Evolutionary conservation across 2,888 invertebrate genomes (phyloP).

Genomic region (Torymus auratus): DNA sequence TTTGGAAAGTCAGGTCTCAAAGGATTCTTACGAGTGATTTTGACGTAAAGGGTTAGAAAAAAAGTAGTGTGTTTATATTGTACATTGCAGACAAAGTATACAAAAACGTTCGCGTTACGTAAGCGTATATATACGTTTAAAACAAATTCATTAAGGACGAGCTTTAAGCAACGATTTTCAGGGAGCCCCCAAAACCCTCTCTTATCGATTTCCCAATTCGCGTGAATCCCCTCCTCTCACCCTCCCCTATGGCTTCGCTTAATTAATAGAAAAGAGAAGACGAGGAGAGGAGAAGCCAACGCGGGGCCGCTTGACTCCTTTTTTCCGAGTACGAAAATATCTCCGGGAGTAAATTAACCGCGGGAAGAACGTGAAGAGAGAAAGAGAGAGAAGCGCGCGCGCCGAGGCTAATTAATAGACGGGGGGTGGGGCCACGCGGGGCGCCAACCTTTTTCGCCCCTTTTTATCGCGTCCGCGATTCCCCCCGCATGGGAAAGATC

Average conservation of each 20-base stretch:
- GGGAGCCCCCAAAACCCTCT: slow-evolving; percentile 18
- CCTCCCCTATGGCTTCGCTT: slow-evolving; percentile 36
- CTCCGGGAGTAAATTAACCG: slow-evolving; percentile 63
- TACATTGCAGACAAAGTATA: no score
- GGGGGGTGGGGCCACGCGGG: slow-evolving; percentile 48
- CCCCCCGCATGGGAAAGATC: slow-evolving; percentile 56
- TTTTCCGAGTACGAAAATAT: slow-evolving; percentile 52
- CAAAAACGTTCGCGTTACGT: no score
- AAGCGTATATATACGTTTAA: no score
- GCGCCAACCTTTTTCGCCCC: slow-evolving; percentile 49
- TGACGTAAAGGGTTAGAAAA: no score
- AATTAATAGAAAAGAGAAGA: slow-evolving; percentile 63
- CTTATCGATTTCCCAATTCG: slow-evolving; percentile 39
- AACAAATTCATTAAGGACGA: background rate
- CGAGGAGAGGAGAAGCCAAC: background rate
- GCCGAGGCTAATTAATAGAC: slow-evolving; percentile 56
- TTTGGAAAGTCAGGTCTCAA: no score
- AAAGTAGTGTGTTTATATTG: no score
- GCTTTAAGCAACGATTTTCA: background rate
- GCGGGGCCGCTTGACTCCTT: slow-evolving; percentile 53
- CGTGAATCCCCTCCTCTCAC: slow-evolving; percentile 37
- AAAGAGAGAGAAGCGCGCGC: slow-evolving; percentile 25
- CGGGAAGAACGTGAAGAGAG: slow-evolving; percentile 27
- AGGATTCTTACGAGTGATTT: no score
- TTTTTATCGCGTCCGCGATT: slow-evolving; percentile 20